Percentiles rank a stretch among this genome's conserved stretches.
These are phyloP conservation scores for Scartelaos histophorus DNA, from an alignment of 2,113 vertebrate species.

Conservation along the genomic window DNA sequence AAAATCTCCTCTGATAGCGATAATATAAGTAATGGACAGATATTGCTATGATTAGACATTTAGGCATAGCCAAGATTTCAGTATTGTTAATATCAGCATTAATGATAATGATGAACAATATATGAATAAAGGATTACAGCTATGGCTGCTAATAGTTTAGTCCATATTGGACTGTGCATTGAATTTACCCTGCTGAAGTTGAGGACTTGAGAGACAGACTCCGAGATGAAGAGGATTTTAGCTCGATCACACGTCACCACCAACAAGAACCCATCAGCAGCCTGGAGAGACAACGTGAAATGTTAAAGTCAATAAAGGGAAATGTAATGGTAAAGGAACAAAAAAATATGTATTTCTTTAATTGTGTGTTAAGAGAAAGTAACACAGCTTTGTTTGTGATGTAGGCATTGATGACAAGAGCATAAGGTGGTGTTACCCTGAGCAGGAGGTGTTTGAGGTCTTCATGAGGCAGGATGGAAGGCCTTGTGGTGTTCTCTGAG, in stretches of 20 bases:
- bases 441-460: slow-evolving; percentile 90
- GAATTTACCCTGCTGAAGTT: slow-evolving; percentile 89
- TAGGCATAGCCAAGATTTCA: no score
- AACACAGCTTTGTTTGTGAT: not conserved
- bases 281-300: slow-evolving; percentile 23
- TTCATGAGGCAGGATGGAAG: slow-evolving; percentile 89
- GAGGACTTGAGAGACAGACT: slow-evolving; percentile 95
- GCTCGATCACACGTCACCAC: slow-evolving; percentile 95
- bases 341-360: no score
- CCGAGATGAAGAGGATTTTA: slow-evolving; percentile 95
- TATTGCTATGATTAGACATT: no score
- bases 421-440: slow-evolving; percentile 70
- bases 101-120: no score
- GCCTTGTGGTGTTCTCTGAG: slow-evolving; percentile 87
- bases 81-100: no score
- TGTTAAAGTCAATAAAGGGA: not conserved
- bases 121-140: no score
- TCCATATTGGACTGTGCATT: not conserved
- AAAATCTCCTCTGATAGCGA: no score
- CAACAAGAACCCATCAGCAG: slow-evolving; percentile 93
- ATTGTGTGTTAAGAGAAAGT: not conserved
- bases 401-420: not conserved
- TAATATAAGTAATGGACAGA: no score
- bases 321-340: not conserved
- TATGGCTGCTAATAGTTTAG: no score